Conservation (phyloP, 1,140 invertebrate genomes). For the Heliothis subflexa region DNA sequence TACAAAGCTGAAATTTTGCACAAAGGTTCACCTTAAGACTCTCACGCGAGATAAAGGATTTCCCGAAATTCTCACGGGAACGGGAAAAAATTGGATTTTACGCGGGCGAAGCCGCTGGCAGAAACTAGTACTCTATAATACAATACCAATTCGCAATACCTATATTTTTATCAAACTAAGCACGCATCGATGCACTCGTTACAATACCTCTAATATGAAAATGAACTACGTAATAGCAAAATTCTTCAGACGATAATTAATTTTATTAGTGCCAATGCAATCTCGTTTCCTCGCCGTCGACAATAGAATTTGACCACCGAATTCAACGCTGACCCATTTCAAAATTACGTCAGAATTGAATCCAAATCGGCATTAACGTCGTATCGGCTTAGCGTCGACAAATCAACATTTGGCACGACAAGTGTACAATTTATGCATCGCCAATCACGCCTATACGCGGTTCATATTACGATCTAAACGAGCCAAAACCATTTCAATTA, state of each 20-base stretch:
- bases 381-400: constrained; percentile 30
- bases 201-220: neutral
- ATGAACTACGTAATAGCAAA: neutral
- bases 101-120: too few relatives aligned
- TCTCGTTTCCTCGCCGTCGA: neutral
- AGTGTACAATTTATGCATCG: constrained; percentile 43
- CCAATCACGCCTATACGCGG: constrained; percentile 30
- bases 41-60: too few relatives aligned
- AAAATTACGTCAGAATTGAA: constrained; percentile 28
- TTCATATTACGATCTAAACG: constrained; percentile 30
- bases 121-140: too few relatives aligned
- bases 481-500: constrained; percentile 38
- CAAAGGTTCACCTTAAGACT: too few relatives aligned
- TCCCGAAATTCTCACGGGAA: too few relatives aligned
- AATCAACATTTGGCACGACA: constrained; percentile 40
- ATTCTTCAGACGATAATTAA: too few relatives aligned
- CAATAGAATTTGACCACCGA: neutral
- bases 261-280: too few relatives aligned
- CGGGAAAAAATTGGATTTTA: too few relatives aligned
- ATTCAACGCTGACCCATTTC: constrained; percentile 18
- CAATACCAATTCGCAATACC: too few relatives aligned
- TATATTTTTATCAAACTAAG: too few relatives aligned
- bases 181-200: too few relatives aligned
- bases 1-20: too few relatives aligned
- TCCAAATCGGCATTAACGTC: constrained; percentile 20